Evolutionary conservation across 2,888 invertebrate species (phyloP).

Genomic region (Coecobrya sp.): DNA sequence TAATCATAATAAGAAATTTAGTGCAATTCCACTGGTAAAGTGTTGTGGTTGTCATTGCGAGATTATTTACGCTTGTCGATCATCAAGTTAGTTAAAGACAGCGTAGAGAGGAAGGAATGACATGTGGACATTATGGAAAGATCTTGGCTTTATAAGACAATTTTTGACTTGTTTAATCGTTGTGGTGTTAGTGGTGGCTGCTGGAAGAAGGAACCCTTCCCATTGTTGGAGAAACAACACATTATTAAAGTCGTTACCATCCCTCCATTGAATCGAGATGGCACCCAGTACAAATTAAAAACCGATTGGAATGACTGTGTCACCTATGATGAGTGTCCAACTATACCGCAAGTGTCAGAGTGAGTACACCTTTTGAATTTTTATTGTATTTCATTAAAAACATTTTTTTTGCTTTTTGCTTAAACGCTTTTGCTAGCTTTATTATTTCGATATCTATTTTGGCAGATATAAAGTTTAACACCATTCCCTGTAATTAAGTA

Average conservation of each 20-base stretch:
- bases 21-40: constrained; percentile 16
- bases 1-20: not conserved
- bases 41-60: not conserved
- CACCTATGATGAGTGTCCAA: constrained; percentile 82
- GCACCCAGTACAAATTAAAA: constrained; percentile 85
- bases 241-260: constrained; percentile 86
- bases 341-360: constrained; percentile 85
- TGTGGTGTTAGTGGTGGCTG: constrained; percentile 84
- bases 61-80: not conserved
- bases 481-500: too few relatives aligned
- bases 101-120: not conserved
- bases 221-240: constrained; percentile 85
- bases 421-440: not conserved
- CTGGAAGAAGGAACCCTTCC: constrained; percentile 85
- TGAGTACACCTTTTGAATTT: constrained; percentile 73
- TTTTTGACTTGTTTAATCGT: constrained; percentile 76
- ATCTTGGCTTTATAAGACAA: constrained; percentile 70
- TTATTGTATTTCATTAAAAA: not conserved
- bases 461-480: too few relatives aligned
- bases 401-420: not conserved
- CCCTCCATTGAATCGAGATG: constrained; percentile 84
- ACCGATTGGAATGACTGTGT: constrained; percentile 85
- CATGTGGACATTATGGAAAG: constrained; percentile 71
- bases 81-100: not conserved
- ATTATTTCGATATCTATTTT: too few relatives aligned